Evolutionary conservation across 2,113 vertebrate genomes (phyloP).

Genomic region (Synodontis membranacea): DNA sequence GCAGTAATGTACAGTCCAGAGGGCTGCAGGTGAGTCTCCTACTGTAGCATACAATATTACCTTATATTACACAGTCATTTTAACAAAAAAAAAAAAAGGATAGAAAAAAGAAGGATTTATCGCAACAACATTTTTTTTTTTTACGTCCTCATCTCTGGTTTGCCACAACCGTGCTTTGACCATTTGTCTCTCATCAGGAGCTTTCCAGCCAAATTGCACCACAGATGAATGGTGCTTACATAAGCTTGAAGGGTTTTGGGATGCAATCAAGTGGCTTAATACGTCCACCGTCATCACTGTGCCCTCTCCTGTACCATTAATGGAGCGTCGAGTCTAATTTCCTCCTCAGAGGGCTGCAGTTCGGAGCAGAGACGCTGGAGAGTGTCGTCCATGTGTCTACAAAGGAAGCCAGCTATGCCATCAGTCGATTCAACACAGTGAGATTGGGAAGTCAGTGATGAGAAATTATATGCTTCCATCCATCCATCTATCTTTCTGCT

Average conservation of each 20-base stretch:
- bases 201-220: constrained; percentile 30
- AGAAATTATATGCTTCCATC: background rate
- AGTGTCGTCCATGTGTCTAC: constrained; percentile 10
- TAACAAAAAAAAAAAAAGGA: background rate
- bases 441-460: background rate
- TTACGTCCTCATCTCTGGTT: background rate
- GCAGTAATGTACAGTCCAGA: background rate
- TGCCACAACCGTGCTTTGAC: background rate
- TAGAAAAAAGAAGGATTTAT: background rate
- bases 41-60: background rate
- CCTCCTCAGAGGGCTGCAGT: background rate
- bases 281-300: constrained; percentile 36
- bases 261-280: constrained; percentile 51
- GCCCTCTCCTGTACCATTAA: constrained; percentile 38
- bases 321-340: constrained; percentile 41
- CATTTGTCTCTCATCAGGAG: constrained; percentile 40
- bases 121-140: background rate
- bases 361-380: background rate
- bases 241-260: constrained; percentile 44
- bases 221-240: constrained; percentile 44
- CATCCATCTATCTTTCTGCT: background rate
- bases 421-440: background rate
- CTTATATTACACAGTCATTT: background rate
- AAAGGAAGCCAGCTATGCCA: background rate
- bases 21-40: background rate